Conservation (phyloP, 2,113 vertebrate species). For the Paramormyrops kingsleyae region DNA sequence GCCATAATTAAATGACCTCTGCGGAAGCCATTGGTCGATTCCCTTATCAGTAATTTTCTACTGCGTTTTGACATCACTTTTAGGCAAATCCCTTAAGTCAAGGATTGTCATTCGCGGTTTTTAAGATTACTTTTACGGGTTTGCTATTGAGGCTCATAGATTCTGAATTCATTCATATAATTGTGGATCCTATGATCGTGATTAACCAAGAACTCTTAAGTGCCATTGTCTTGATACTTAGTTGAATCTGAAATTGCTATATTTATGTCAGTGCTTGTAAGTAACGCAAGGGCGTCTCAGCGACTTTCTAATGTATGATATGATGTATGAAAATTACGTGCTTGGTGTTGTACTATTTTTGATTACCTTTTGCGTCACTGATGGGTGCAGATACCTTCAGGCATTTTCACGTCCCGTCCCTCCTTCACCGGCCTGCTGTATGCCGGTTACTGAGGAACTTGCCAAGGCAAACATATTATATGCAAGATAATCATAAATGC, state of each 20-base stretch:
- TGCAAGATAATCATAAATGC: not conserved
- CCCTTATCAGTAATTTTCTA: not conserved
- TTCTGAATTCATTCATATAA: slow-evolving; percentile 9
- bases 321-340: not conserved
- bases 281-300: not conserved
- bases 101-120: not conserved
- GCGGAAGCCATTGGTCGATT: slow-evolving; percentile 13
- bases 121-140: not conserved
- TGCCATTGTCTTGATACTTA: not conserved
- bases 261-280: not conserved
- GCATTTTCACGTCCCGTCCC: not conserved
- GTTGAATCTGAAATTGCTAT: not conserved
- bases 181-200: not conserved
- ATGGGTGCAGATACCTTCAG: not conserved
- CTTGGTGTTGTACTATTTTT: not conserved
- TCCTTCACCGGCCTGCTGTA: not conserved
- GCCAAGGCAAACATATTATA: not conserved
- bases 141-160: not conserved
- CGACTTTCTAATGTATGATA: not conserved
- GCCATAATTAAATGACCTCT: not conserved
- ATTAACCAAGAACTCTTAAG: not conserved
- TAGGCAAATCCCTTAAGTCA: slow-evolving; percentile 11
- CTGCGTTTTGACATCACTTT: slow-evolving; percentile 16
- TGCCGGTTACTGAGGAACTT: not conserved
- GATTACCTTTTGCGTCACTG: slow-evolving; percentile 4